Evolutionary conservation across 1,140 invertebrate species (phyloP).

Genomic region (Octopus sinensis): DNA sequence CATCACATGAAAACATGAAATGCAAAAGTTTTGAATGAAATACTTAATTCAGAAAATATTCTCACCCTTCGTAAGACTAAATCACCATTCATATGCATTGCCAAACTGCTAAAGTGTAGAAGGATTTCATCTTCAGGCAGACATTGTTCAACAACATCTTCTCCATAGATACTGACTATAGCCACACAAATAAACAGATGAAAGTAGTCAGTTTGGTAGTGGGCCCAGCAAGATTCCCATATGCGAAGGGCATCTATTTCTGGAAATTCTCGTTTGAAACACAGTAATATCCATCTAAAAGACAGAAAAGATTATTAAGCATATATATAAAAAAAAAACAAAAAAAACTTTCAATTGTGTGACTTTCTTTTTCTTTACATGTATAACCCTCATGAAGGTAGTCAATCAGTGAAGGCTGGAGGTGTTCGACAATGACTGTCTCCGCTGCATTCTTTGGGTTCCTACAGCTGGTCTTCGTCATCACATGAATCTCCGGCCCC

Average conservation of each 20-base stretch:
- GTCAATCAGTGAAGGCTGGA: no score
- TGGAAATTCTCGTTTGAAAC: constrained; percentile 76
- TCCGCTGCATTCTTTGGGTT: no score
- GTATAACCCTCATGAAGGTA: no score
- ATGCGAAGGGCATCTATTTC: constrained; percentile 80
- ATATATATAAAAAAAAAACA: not conserved
- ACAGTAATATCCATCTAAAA: constrained; percentile 90
- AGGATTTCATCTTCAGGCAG: constrained; percentile 89
- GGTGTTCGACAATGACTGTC: no score
- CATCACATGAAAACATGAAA: no score
- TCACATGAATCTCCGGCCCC: no score
- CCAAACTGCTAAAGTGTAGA: constrained; percentile 87
- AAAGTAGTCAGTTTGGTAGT: constrained; percentile 89
- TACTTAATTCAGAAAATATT: not conserved
- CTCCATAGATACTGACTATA: constrained; percentile 86
- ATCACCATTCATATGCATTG: constrained; percentile 93
- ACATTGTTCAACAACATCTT: constrained; percentile 81
- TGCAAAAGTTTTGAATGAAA: no score
- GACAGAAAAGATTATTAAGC: not conserved
- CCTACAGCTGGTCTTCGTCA: no score
- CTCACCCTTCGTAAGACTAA: constrained; percentile 78
- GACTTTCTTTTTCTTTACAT: not conserved
- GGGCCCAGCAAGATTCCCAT: constrained; percentile 94
- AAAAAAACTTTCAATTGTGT: not conserved
- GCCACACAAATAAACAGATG: constrained; percentile 87